Evolutionary conservation across 1,140 invertebrate genomes (phyloP).

Genomic region (Homalodisca vitripennis): DNA sequence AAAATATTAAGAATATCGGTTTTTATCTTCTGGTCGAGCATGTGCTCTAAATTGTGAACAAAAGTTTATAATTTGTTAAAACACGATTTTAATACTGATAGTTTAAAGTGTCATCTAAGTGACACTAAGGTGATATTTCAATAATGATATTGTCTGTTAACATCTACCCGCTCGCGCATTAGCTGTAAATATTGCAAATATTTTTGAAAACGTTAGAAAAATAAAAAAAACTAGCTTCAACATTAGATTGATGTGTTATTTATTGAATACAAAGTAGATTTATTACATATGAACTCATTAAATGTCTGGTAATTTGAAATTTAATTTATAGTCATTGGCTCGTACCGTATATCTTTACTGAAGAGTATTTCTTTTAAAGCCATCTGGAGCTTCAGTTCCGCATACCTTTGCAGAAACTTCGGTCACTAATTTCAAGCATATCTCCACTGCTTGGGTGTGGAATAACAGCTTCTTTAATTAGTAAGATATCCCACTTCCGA

Average conservation of each 20-base stretch:
- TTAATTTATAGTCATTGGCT: neutral
- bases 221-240: too few relatives aligned
- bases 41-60: neutral
- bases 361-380: neutral
- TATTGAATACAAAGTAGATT: neutral
- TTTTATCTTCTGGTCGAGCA: neutral
- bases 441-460: too few relatives aligned
- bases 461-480: too few relatives aligned
- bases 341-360: neutral
- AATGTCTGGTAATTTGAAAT: neutral
- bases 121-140: neutral
- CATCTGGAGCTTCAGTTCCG: neutral
- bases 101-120: neutral
- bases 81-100: neutral
- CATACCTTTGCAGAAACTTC: neutral
- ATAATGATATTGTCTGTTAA: neutral
- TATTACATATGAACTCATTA: neutral
- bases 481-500: too few relatives aligned
- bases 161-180: neutral
- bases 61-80: neutral
- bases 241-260: neutral
- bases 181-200: neutral
- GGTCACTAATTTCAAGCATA: neutral
- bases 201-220: neutral
- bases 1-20: neutral